These are phyloP conservation scores for Myrmecophaga tridactyla DNA, from an alignment of 2,113 vertebrate genomes.

Conservation along the genomic window DNA sequence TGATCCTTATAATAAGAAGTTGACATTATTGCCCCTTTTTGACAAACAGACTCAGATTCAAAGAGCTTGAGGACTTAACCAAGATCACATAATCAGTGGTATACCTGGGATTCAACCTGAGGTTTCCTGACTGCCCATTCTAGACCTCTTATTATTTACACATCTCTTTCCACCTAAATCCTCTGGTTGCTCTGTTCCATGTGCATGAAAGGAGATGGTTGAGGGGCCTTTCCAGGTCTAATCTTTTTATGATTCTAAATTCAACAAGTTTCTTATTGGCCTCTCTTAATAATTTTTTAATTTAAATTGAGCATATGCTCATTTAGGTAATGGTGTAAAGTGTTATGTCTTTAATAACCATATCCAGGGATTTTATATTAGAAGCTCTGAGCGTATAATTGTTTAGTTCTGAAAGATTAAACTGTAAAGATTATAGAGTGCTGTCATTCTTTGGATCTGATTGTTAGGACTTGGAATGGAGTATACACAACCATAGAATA, in stretches of 20 bases:
- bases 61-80: not conserved
- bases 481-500: not conserved
- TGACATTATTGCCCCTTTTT: slow-evolving; percentile 5
- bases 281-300: not conserved
- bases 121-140: not conserved
- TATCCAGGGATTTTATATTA: slow-evolving; percentile 37
- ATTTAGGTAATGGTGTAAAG: not conserved
- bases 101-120: not conserved
- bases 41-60: not conserved
- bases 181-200: not conserved
- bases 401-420: slow-evolving; percentile 40
- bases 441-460: not conserved
- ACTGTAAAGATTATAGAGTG: not conserved
- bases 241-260: not conserved
- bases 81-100: not conserved
- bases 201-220: not conserved
- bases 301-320: not conserved
- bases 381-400: not conserved
- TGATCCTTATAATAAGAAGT: not conserved
- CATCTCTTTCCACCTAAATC: not conserved
- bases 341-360: slow-evolving; percentile 18
- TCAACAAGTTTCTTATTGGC: not conserved
- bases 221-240: not conserved
- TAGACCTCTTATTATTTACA: not conserved
- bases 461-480: not conserved